A percentile compares a stretch with the other conserved stretches of the same genome.
Conservation (phyloP, 2,797 vertebrate species). For the Micropoecilia bifurca region DNA sequence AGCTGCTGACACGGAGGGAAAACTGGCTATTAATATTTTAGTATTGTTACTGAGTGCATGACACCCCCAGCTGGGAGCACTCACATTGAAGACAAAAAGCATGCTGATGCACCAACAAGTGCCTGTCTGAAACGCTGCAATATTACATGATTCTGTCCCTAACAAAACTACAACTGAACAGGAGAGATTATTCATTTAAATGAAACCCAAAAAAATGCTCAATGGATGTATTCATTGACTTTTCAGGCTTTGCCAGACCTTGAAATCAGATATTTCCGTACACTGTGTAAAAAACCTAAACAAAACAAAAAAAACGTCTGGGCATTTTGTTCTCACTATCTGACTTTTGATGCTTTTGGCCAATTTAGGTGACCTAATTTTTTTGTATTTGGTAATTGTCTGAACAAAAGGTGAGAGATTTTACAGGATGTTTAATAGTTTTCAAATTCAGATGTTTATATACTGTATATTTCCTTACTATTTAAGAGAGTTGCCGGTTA, state of each 20-base stretch:
- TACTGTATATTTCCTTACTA: background rate
- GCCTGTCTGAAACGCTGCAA: slow-evolving; percentile 37
- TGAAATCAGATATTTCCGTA: background rate
- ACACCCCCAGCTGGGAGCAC: slow-evolving; percentile 45
- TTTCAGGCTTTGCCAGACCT: background rate
- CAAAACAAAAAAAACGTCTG: background rate
- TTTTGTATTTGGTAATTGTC: background rate
- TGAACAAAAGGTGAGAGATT: background rate
- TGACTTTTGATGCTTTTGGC: background rate
- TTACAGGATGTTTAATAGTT: background rate
- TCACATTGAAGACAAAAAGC: slow-evolving; percentile 29
- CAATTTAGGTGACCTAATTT: background rate
- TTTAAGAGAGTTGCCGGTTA: background rate
- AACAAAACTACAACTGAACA: slow-evolving; percentile 26
- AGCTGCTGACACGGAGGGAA: slow-evolving; percentile 69
- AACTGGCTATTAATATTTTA: slow-evolving; percentile 75
- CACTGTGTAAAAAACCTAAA: background rate
- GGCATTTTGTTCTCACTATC: background rate
- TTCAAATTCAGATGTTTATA: background rate
- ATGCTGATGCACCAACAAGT: slow-evolving; percentile 70
- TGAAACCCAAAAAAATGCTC: background rate
- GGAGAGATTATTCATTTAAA: background rate
- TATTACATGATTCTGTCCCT: slow-evolving; percentile 14
- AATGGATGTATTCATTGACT: background rate
- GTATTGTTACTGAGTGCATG: slow-evolving; percentile 48